Conservation (phyloP, 2,113 vertebrate species). For the Carollia perspicillata region DNA sequence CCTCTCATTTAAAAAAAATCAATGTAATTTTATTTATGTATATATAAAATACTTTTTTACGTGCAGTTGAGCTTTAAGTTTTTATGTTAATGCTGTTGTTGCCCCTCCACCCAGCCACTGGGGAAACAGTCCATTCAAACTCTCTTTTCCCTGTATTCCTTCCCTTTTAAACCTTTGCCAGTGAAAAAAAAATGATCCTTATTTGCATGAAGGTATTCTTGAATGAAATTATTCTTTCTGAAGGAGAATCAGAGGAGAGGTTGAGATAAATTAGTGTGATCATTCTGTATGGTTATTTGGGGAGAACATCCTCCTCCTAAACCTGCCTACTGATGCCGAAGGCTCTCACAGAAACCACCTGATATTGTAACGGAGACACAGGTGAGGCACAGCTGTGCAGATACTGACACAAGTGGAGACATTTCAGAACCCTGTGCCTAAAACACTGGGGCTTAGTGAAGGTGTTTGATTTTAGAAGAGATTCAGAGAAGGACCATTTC, state of each 20-base stretch:
- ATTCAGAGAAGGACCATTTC: background rate
- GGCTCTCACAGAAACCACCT: background rate
- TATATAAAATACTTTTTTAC: background rate
- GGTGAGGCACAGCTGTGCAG: background rate
- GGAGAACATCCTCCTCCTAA: background rate
- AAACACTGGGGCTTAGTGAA: background rate
- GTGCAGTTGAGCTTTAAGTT: background rate
- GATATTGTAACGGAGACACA: background rate
- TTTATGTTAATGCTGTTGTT: background rate
- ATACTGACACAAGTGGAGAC: background rate
- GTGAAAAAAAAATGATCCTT: conserved; percentile 38
- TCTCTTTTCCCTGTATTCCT: background rate
- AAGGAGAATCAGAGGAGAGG: conserved; percentile 7
- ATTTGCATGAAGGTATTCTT: conserved; percentile 62
- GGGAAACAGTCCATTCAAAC: background rate
- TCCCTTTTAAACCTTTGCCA: background rate
- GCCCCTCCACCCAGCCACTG: background rate
- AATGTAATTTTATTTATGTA: background rate
- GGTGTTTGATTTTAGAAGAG: background rate
- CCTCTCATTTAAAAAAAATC: background rate
- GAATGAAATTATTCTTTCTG: conserved; percentile 59
- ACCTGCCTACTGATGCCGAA: background rate
- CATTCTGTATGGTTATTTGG: background rate
- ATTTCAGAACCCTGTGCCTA: conserved; percentile 8
- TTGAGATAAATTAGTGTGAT: background rate